Evolutionary conservation across 2,113 vertebrate species (phyloP).

Genomic region (Carassius carassius): DNA sequence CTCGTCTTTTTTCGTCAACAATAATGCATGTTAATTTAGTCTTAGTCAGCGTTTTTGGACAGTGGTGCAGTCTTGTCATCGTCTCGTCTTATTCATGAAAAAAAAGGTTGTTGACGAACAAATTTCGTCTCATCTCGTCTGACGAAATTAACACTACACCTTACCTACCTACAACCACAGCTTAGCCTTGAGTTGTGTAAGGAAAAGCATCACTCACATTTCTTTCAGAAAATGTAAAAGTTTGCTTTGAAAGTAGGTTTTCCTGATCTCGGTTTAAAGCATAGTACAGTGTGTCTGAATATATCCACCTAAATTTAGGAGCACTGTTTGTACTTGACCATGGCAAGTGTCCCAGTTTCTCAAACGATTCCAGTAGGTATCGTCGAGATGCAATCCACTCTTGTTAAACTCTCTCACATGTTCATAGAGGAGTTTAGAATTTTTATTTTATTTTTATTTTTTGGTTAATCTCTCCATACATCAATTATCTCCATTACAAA

Average conservation of each 20-base stretch:
- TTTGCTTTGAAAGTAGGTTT: slow-evolving; percentile 27
- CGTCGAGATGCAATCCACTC: slow-evolving; percentile 22
- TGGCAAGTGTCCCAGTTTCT: slow-evolving; percentile 34
- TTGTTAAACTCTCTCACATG: not conserved
- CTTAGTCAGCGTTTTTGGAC: too few relatives aligned
- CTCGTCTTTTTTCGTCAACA: too few relatives aligned
- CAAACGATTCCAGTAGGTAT: slow-evolving; percentile 31
- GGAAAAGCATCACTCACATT: not conserved
- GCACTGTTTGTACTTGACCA: slow-evolving; percentile 22
- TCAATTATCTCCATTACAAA: not conserved
- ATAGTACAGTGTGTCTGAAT: slow-evolving; percentile 35
- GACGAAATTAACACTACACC: too few relatives aligned
- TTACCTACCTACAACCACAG: too few relatives aligned
- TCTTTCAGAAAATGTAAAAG: not conserved
- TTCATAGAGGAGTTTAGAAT: not conserved
- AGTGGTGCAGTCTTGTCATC: too few relatives aligned
- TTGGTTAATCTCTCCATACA: not conserved
- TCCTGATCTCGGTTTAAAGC: not conserved
- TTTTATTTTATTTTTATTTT: not conserved
- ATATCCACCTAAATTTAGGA: slow-evolving; percentile 42
- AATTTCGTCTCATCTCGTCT: too few relatives aligned
- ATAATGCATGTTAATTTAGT: too few relatives aligned
- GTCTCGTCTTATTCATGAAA: too few relatives aligned
- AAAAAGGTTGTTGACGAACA: too few relatives aligned
- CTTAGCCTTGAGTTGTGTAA: not conserved